These are phyloP conservation scores for Machimus atricapillus DNA, from an alignment of 2,888 invertebrate genomes.

Conservation along the genomic window DNA sequence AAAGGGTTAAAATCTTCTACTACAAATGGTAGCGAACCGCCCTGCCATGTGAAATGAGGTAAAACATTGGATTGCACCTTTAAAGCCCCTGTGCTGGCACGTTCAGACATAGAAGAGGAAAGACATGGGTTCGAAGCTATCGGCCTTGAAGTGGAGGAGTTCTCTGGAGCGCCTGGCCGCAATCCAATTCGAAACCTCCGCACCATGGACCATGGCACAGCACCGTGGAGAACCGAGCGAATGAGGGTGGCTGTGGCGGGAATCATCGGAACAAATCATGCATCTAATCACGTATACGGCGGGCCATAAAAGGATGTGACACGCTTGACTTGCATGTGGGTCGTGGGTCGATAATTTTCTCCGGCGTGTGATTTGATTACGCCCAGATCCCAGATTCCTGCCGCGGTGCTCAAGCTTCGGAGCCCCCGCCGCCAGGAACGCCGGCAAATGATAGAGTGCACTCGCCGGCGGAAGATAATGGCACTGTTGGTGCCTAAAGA, in stretches of 20 bases:
- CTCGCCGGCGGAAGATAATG: not conserved
- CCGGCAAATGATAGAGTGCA: conserved; percentile 11
- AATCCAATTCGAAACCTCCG: not conserved
- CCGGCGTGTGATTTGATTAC: conserved; percentile 37
- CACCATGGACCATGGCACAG: not conserved
- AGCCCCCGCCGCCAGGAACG: not conserved
- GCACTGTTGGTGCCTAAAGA: not conserved
- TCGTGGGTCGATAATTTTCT: conserved; percentile 39
- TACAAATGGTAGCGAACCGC: not conserved
- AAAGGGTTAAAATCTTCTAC: not conserved
- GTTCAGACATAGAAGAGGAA: not conserved
- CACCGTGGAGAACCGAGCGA: not conserved
- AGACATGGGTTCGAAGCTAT: not conserved
- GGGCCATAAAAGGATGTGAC: conserved; percentile 36
- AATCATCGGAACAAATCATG: conserved; percentile 36
- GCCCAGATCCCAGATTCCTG: not conserved
- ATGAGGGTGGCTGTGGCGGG: conserved; percentile 4
- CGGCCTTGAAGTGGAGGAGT: not conserved
- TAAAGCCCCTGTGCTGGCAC: not conserved
- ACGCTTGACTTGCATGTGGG: conserved; percentile 42
- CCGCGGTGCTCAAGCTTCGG: not conserved
- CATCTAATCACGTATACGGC: conserved; percentile 37
- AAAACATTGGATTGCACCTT: conserved; percentile 7
- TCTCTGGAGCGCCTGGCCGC: not conserved
- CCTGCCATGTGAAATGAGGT: not conserved